Conservation (phyloP, 2,113 vertebrate species). For the Rattus rattus region DNA sequence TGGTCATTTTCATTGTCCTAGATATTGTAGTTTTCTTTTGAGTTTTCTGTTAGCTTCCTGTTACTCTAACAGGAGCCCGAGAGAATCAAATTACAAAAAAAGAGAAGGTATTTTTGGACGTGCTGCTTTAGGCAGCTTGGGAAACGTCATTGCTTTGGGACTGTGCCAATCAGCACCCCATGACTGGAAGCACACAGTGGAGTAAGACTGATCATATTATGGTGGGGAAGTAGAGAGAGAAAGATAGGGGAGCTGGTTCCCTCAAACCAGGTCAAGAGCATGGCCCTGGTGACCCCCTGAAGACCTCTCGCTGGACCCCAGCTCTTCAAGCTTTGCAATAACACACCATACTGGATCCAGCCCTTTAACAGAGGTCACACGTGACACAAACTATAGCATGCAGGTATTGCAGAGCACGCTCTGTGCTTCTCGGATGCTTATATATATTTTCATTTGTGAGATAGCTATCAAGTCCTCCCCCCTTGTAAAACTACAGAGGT, state of each 20-base stretch:
- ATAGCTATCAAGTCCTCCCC: background rate
- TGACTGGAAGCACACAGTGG: background rate
- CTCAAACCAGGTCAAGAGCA: background rate
- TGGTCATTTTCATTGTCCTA: background rate
- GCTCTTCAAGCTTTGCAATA: no score
- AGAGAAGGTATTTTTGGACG: background rate
- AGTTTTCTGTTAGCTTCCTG: background rate
- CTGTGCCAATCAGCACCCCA: background rate
- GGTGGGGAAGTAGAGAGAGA: background rate
- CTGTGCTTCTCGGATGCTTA: background rate
- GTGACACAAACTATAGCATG: background rate
- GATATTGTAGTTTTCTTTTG: conserved; percentile 26
- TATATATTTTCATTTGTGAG: background rate
- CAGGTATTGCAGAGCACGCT: background rate
- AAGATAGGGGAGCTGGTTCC: background rate
- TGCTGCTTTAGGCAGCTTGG: background rate
- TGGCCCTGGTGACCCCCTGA: background rate
- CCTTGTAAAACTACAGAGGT: background rate
- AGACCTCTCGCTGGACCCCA: background rate
- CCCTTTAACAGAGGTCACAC: background rate
- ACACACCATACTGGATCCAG: background rate
- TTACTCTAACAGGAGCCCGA: background rate
- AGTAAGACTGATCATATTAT: background rate
- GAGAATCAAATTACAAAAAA: background rate
- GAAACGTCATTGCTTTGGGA: background rate